These are phyloP conservation scores for Macrochelys suwanniensis DNA, from an alignment of 2,797 vertebrate genomes.

Conservation along the genomic window DNA sequence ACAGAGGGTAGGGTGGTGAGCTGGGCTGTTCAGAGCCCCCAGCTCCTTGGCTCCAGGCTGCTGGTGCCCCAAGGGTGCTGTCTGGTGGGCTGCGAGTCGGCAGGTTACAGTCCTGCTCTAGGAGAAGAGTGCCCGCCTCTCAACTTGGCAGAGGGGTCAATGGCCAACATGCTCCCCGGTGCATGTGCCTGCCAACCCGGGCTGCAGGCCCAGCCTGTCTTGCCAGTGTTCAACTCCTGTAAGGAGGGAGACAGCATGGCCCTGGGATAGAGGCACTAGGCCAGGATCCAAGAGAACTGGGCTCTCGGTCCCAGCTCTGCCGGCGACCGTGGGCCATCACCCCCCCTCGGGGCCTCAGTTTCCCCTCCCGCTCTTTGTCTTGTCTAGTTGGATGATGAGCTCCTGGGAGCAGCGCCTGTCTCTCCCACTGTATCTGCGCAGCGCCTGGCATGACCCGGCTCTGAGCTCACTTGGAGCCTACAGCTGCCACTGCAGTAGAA, in stretches of 20 bases:
- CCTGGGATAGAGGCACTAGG: too few species aligned
- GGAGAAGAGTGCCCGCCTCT: too few species aligned
- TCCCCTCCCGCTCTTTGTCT: background rate
- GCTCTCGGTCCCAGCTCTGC: too few species aligned
- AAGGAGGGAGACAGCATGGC: too few species aligned
- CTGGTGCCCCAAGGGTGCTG: too few species aligned
- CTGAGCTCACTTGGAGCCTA: background rate
- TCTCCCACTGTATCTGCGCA: background rate
- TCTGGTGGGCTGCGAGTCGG: fast-evolving
- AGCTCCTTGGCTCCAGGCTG: background rate
- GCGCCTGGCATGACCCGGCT: background rate
- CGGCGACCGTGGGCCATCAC: background rate
- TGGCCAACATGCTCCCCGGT: too few species aligned
- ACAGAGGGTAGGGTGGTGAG: too few species aligned
- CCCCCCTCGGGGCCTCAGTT: background rate
- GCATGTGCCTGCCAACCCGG: too few species aligned
- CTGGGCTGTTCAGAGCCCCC: background rate
- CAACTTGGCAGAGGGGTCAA: background rate
- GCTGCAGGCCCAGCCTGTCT: background rate
- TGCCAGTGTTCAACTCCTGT: background rate
- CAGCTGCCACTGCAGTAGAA: background rate
- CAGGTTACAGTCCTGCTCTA: background rate
- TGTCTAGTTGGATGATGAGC: background rate
- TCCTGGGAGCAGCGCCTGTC: background rate
- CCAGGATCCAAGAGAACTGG: too few species aligned